A percentile compares a stretch with the other conserved stretches of the same genome.
phyloP scores from a whole-genome alignment of 2,888 invertebrate genomes.

The Petrophora chlorosata region DNA sequence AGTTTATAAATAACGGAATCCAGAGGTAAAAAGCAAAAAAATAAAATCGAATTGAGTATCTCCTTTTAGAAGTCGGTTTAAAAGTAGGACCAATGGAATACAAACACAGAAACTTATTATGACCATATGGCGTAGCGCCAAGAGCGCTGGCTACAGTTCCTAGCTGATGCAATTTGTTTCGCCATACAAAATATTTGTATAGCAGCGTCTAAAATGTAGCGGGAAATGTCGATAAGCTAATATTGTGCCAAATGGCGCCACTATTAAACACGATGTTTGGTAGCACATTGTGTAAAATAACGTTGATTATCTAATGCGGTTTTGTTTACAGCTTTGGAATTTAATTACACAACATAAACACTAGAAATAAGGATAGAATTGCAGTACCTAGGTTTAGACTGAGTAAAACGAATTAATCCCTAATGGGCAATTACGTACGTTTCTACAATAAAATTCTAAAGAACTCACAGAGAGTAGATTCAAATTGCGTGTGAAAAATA shows the following conservation, averaged over 20 bases:
- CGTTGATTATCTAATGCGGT: too few species aligned
- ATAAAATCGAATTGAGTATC: neutral
- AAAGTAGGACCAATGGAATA: conserved; percentile 3
- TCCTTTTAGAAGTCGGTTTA: neutral
- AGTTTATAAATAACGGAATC: too few species aligned
- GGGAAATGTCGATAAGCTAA: conserved; percentile 12
- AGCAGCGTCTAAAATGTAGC: neutral
- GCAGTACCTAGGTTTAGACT: too few species aligned
- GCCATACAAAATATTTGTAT: conserved; percentile 4
- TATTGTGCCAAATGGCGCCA: conserved; percentile 3
- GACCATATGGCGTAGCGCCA: conserved; percentile 13
- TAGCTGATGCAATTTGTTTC: conserved; percentile 21
- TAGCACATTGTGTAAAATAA: neutral
- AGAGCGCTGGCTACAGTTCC: conserved; percentile 10
- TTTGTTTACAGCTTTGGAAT: too few species aligned
- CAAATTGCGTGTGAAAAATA: too few species aligned
- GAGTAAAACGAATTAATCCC: too few species aligned
- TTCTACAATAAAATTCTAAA: too few species aligned
- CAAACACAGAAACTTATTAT: conserved; percentile 9
- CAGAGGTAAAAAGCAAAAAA: too few species aligned
- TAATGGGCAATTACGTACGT: too few species aligned
- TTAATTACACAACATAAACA: too few species aligned
- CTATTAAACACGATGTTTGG: neutral
- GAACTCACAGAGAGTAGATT: too few species aligned
- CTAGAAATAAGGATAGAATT: neutral